Evolutionary conservation across 2,797 vertebrate species (phyloP).

Genomic region (Alauda arvensis): DNA sequence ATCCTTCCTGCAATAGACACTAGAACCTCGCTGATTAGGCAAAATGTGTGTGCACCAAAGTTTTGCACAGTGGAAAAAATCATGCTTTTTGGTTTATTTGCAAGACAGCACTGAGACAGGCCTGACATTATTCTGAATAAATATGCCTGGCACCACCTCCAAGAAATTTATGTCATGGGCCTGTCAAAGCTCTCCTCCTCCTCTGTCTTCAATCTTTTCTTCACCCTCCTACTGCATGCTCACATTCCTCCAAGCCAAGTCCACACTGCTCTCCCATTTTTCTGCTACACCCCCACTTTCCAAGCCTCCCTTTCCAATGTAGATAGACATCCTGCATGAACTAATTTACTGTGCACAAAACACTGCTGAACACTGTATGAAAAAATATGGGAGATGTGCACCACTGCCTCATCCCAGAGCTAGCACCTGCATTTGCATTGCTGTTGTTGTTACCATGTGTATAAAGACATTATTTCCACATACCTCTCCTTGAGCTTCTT

Average conservation of each 20-base stretch:
- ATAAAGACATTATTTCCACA: not conserved
- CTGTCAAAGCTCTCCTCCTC: constrained; percentile 63
- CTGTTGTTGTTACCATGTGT: not conserved
- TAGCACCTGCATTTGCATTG: not conserved
- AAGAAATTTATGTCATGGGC: constrained; percentile 46
- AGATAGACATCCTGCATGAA: not conserved
- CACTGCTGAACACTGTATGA: not conserved
- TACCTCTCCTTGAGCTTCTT: not conserved
- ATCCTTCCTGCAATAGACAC: not conserved
- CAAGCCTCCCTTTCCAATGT: constrained; percentile 1
- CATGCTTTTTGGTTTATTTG: constrained; percentile 29
- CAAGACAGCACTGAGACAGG: constrained; percentile 36
- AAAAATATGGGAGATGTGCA: not conserved
- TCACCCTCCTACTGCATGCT: constrained; percentile 55
- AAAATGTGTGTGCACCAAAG: not conserved
- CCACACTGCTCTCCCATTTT: constrained; percentile 30
- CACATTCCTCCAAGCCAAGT: constrained; percentile 57
- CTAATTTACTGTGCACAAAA: not conserved
- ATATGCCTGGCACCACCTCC: constrained; percentile 53
- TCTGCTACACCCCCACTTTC: constrained; percentile 23
- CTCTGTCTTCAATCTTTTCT: constrained; percentile 60
- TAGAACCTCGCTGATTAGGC: not conserved
- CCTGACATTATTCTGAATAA: constrained; percentile 46
- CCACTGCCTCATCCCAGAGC: not conserved
- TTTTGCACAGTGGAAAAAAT: constrained; percentile 20